phyloP scores from a whole-genome alignment of 2,888 invertebrate species.

The Allygus modestus region DNA sequence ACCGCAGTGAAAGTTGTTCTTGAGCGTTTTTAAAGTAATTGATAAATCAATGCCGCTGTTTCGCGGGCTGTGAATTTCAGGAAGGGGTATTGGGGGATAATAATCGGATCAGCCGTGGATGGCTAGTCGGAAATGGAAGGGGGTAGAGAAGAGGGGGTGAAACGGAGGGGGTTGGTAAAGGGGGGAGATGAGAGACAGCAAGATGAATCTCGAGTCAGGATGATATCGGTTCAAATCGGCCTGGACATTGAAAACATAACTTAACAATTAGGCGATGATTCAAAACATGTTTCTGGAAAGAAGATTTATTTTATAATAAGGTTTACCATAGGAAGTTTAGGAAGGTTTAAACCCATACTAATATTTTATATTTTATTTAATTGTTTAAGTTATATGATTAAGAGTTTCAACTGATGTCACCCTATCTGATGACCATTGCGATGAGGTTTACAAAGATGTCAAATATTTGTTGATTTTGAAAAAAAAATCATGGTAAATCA shows the following conservation, averaged over 20 bases:
- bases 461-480: no score
- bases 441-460: no score
- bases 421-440: no score
- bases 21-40: slow-evolving; percentile 2
- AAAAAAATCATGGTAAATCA: no score
- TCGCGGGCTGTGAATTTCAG: slow-evolving; percentile 40
- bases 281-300: no score
- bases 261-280: no score
- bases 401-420: no score
- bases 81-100: slow-evolving; percentile 36
- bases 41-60: slow-evolving; percentile 30
- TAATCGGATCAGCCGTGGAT: slow-evolving; percentile 26
- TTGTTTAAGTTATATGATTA: no score
- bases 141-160: background rate
- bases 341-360: no score
- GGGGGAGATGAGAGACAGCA: slow-evolving; percentile 23
- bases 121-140: slow-evolving; percentile 35
- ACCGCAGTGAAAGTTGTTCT: background rate
- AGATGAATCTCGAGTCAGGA: slow-evolving; percentile 36
- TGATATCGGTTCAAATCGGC: background rate
- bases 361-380: no score
- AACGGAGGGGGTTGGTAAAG: background rate
- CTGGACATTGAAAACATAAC: slow-evolving; percentile 32
- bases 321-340: no score
- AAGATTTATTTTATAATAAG: no score